Evolutionary conservation across 2,888 invertebrate species (phyloP), one percentile per base, ranked within the genome.

Genomic region (Sthenelais limicola): DNA sequence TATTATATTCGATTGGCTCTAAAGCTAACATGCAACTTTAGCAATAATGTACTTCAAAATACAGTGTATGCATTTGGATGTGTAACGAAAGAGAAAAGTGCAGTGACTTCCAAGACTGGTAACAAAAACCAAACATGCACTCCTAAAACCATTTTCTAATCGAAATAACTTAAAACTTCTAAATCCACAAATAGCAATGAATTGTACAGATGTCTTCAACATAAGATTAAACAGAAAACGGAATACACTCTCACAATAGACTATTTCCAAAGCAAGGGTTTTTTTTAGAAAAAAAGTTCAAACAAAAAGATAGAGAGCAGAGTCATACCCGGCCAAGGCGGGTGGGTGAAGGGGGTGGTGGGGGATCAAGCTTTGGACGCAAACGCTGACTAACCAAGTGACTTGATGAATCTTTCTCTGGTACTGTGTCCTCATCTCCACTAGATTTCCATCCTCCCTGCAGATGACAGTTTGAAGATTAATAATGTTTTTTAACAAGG

Each of bases 281-380:
- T 43, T 43, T 18, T 43, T 9, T 43, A 18, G 18, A 43, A 43
- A 43, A 12, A 18, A 43, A 43, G 18, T 12, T 43, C 43, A 43
- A 43, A 18, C 9, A 43, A 9, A 18, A 43, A 43, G 18, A 43
- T 43, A 43, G 18, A 43, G 18, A 43, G 43, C 43, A 43, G 43
- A 43, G 43, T 12, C 62, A 24, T 62, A 62, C 62, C 62, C 62
- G 9, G 35, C 38, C 38, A 21, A 62, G 62, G 62, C 28, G 62
- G 38, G 38, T 35, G 62, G 62, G 62, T 62, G 62, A 35, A 38
- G 62, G 62, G 62, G 62, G 62, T 38, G 62, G 62, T 62, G 62
- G 62, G 62, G 62, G 62, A n/a, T 62, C 62, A 62, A 62, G 62
- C 62, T 62, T 62, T 26, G 62, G 62, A 35, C 62, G 62, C 24